phyloP scores from a whole-genome alignment of 2,888 invertebrate genomes.

The Dyspetes luteomarginatus region DNA sequence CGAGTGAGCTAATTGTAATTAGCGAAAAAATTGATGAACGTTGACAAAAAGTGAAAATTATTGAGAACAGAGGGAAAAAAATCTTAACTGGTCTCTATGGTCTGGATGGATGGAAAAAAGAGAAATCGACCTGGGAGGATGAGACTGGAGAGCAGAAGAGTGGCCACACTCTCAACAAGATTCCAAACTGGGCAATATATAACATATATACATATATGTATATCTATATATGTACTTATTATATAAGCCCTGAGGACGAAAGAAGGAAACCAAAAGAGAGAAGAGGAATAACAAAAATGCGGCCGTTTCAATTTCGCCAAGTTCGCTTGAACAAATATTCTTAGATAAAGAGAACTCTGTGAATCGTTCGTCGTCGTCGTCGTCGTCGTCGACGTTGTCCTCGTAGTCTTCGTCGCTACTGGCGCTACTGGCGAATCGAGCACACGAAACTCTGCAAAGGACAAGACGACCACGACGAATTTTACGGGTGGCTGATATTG shows the following conservation, averaged over 20 bases:
- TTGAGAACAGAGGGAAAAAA: background rate
- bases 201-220: constrained; percentile 16
- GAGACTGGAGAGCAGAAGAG: constrained; percentile 37
- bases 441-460: constrained; percentile 47
- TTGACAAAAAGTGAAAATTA: background rate
- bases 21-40: background rate
- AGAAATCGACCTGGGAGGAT: constrained; percentile 46
- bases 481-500: constrained; percentile 69
- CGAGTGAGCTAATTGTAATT: background rate
- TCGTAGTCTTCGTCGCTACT: constrained; percentile 36
- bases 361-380: constrained; percentile 23
- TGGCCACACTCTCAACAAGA: constrained; percentile 3
- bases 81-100: background rate
- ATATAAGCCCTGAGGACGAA: constrained; percentile 56
- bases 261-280: constrained; percentile 60
- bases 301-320: constrained; percentile 74
- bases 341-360: constrained; percentile 74
- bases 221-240: constrained; percentile 32
- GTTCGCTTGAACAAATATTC: constrained; percentile 76
- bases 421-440: constrained; percentile 45
- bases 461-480: constrained; percentile 34
- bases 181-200: background rate
- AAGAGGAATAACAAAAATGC: constrained; percentile 69
- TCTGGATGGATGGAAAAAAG: constrained; percentile 15
- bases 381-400: constrained; percentile 35